Conservation (phyloP, 2,888 invertebrate genomes). For the Xiphydria camelus region DNA sequence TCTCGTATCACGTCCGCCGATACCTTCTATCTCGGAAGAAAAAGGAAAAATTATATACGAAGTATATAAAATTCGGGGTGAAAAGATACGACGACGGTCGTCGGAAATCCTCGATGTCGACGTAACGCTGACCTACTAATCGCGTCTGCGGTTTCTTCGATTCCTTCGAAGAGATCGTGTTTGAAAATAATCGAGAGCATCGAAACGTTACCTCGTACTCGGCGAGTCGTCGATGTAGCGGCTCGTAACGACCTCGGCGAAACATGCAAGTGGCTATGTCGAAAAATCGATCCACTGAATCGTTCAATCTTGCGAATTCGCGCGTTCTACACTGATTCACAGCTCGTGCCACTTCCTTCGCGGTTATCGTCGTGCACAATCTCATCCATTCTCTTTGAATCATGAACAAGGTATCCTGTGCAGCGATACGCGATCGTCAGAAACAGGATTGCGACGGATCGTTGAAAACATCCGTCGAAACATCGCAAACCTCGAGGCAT, state of each 20-base stretch:
- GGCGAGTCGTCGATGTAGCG: conserved; percentile 31
- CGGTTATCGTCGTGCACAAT: conserved; percentile 47
- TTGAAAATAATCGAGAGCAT: not conserved
- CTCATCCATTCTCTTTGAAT: conserved; percentile 58
- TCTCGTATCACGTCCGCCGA: conserved; percentile 23
- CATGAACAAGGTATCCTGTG: conserved; percentile 54
- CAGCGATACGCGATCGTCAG: no score
- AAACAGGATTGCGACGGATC: no score
- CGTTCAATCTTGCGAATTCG: conserved; percentile 42
- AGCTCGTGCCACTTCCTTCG: conserved; percentile 51
- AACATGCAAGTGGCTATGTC: conserved; percentile 56
- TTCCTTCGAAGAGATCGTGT: not conserved
- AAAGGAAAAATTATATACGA: not conserved
- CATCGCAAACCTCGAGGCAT: no score
- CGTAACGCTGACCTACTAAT: no score
- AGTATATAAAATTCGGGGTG: no score
- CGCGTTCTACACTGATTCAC: conserved; percentile 48
- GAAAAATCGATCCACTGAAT: conserved; percentile 48
- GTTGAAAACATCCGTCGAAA: no score
- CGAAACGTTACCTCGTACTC: conserved; percentile 27
- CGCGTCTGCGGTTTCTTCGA: no score
- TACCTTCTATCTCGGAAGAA: conserved; percentile 16
- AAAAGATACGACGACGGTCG: no score
- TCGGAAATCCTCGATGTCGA: no score
- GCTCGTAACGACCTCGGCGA: conserved; percentile 42